Evolutionary conservation across 1,140 invertebrate species (phyloP).

Genomic region (Lucilia sericata): DNA sequence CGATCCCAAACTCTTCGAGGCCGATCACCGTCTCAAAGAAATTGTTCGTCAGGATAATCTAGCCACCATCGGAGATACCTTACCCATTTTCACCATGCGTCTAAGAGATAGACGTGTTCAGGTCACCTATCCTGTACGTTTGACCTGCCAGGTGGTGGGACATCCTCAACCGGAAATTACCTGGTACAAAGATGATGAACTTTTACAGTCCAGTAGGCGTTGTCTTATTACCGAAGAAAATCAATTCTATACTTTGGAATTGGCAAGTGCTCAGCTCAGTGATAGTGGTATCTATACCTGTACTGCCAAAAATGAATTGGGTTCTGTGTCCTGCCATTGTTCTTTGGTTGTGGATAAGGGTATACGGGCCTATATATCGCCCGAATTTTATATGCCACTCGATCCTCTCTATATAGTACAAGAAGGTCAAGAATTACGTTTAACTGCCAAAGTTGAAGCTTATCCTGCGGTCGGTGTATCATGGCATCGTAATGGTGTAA

Average conservation of each 20-base stretch:
- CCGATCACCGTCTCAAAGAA: constrained; percentile 79
- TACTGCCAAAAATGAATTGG: constrained; percentile 83
- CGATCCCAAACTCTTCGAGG: constrained; percentile 78
- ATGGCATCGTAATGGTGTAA: constrained; percentile 80
- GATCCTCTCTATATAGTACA: constrained; percentile 73
- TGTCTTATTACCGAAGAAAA: constrained; percentile 60
- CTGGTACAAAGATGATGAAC: constrained; percentile 83
- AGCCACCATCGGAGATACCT: constrained; percentile 61
- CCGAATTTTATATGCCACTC: constrained; percentile 79
- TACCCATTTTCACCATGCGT: constrained; percentile 90
- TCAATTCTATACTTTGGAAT: constrained; percentile 87
- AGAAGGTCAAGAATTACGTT: constrained; percentile 75
- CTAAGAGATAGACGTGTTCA: constrained; percentile 85
- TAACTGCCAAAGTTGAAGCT: constrained; percentile 81
- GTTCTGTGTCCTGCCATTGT: constrained; percentile 85
- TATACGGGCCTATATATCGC: constrained; percentile 82
- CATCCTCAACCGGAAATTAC: constrained; percentile 78
- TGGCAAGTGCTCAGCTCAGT: constrained; percentile 78
- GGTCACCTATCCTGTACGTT: constrained; percentile 83
- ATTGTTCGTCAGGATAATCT: constrained; percentile 65
- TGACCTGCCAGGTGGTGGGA: constrained; percentile 88
- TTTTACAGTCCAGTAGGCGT: constrained; percentile 70
- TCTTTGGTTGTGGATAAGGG: constrained; percentile 87
- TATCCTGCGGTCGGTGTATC: constrained; percentile 84
- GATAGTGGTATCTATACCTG: constrained; percentile 88